Evolutionary conservation across 2,888 invertebrate genomes (phyloP).

Genomic region (Lasioglossum zephyrum): DNA sequence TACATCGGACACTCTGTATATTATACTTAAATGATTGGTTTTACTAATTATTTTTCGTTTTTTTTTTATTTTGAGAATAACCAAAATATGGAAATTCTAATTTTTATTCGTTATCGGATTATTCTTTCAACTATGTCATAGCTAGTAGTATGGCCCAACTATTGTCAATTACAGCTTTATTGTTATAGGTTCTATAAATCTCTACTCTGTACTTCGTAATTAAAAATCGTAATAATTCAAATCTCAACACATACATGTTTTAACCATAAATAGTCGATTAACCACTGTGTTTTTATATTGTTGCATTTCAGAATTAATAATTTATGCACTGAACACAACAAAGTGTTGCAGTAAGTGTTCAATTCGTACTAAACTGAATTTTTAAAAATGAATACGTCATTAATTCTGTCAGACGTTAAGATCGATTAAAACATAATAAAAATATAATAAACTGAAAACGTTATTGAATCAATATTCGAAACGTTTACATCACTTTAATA

Average conservation of each 20-base stretch:
- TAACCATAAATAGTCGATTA: slow-evolving; percentile 13
- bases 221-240: slow-evolving; percentile 21
- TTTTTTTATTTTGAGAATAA: not conserved
- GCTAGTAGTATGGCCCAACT: not conserved
- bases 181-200: not conserved
- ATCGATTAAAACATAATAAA: not conserved
- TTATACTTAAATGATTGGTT: no score
- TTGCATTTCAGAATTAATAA: not conserved
- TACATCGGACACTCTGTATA: not conserved
- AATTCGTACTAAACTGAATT: not conserved
- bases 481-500: not conserved
- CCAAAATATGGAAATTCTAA: not conserved
- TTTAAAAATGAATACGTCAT: not conserved
- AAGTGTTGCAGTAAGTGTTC: not conserved
- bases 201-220: not conserved
- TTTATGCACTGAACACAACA: not conserved
- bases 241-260: not conserved
- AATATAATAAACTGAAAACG: not conserved
- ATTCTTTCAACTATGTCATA: not conserved
- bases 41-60: not conserved
- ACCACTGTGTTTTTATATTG: not conserved
- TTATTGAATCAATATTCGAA: not conserved
- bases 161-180: not conserved
- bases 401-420: not conserved
- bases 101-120: not conserved